phyloP scores from a whole-genome alignment of 92 coral and sea anemone genomes.

The Micromussa lordhowensis region DNA sequence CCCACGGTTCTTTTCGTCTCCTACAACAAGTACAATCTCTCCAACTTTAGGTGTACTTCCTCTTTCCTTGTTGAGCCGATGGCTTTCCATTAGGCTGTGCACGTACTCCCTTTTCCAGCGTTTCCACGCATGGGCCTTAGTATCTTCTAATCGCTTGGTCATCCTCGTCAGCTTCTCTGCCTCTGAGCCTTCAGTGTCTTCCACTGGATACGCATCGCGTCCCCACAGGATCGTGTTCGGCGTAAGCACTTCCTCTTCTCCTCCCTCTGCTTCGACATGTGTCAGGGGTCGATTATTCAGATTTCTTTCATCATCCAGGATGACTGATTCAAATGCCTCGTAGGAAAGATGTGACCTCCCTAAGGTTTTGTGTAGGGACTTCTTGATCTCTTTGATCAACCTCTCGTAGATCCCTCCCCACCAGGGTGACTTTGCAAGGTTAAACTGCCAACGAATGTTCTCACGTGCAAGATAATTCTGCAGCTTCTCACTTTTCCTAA shows the following conservation, averaged over 20 bases:
- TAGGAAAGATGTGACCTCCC: constrained; percentile 29
- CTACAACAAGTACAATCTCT: background rate
- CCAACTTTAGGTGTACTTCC: background rate
- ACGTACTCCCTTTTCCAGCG: background rate
- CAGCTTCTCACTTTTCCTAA: too few species aligned
- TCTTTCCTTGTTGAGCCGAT: background rate
- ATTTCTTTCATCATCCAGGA: constrained; percentile 54
- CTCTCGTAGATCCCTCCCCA: too few species aligned
- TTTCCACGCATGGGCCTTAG: background rate
- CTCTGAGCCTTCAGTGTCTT: constrained; percentile 28
- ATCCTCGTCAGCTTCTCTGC: constrained; percentile 40
- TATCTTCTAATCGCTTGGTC: background rate
- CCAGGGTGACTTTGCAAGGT: background rate
- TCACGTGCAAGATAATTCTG: too few species aligned
- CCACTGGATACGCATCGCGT: constrained; percentile 42
- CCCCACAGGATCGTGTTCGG: constrained; percentile 57
- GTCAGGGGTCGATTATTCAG: constrained; percentile 67
- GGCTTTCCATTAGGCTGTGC: background rate
- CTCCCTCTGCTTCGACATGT: constrained; percentile 55
- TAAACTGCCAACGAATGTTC: constrained; percentile 54
- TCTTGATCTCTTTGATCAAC: constrained; percentile 55
- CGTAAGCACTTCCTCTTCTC: constrained; percentile 40
- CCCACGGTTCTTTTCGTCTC: background rate
- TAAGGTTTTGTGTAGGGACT: constrained; percentile 45
- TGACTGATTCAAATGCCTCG: constrained; percentile 49